Conservation (phyloP, 2,888 invertebrate genomes). For the Chirona hameri region DNA sequence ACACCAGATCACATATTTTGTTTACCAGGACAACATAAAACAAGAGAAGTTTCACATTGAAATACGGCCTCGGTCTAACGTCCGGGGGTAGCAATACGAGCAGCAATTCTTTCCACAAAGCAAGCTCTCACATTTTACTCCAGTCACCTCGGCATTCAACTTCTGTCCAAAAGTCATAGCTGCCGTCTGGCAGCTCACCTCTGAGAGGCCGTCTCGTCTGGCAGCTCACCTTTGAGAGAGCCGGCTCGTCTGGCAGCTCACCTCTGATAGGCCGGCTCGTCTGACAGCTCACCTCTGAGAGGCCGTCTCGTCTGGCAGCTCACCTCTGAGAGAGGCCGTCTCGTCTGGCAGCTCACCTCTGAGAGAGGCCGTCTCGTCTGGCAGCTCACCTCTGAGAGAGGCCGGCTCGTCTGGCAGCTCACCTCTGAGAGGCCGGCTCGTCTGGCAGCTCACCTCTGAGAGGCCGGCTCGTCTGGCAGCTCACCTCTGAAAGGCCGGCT, state of each 20-base stretch:
- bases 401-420: conserved; percentile 81
- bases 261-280: conserved; percentile 74
- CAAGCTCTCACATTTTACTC: no score
- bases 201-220: conserved; percentile 75
- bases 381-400: conserved; percentile 75
- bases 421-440: conserved; percentile 74
- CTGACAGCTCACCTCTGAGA: conserved; percentile 79
- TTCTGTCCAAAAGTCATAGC: no score
- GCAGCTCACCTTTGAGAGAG: conserved; percentile 77
- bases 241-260: conserved; percentile 81
- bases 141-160: no score
- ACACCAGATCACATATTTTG: no score
- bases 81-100: no score
- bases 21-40: no score
- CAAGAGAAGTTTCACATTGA: no score
- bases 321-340: conserved; percentile 75
- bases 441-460: conserved; percentile 79
- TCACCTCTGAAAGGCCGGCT: conserved; percentile 74
- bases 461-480: conserved; percentile 81
- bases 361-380: conserved; percentile 76
- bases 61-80: no score
- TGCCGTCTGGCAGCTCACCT: no score
- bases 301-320: conserved; percentile 80
- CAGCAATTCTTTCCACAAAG: no score
- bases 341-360: conserved; percentile 78